Conservation (phyloP, 2,797 vertebrate genomes). For the Austrolebias charrua region DNA sequence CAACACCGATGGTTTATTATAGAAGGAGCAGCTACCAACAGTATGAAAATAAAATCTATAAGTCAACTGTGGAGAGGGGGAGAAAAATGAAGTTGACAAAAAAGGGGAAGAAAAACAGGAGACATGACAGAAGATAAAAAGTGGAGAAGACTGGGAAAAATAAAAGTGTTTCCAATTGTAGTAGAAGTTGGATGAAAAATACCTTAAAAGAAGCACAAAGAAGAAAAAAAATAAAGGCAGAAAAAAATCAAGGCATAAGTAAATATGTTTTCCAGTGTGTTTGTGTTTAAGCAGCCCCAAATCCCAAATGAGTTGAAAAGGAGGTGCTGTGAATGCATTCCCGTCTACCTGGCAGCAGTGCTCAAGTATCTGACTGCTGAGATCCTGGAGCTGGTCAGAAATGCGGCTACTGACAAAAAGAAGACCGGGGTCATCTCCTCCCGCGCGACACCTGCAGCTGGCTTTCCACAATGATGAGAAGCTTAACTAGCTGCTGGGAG, state of each 20-base stretch:
- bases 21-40: constrained; percentile 59
- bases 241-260: constrained; percentile 37
- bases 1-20: constrained; percentile 70
- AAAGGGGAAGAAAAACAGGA: constrained; percentile 32
- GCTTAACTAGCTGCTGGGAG: too few relatives aligned
- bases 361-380: too few relatives aligned
- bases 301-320: too few relatives aligned
- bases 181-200: constrained; percentile 51
- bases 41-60: constrained; percentile 80
- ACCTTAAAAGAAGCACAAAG: constrained; percentile 40
- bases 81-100: constrained; percentile 42
- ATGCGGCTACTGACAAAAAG: too few relatives aligned
- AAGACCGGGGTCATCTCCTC: too few relatives aligned
- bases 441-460: too few relatives aligned
- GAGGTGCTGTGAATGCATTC: too few relatives aligned
- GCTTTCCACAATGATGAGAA: too few relatives aligned
- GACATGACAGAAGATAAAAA: constrained; percentile 43
- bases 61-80: constrained; percentile 49
- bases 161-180: constrained; percentile 33
- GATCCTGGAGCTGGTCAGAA: too few relatives aligned
- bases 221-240: constrained; percentile 49
- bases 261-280: constrained; percentile 1
- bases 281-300: too few relatives aligned
- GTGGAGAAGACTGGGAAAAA: constrained; percentile 19
- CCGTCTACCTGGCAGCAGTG: too few relatives aligned